A percentile compares a stretch with the other conserved stretches of the same genome.
Evolutionary conservation across 2,888 invertebrate genomes (phyloP).

Genomic region (Electrophaes corylata): DNA sequence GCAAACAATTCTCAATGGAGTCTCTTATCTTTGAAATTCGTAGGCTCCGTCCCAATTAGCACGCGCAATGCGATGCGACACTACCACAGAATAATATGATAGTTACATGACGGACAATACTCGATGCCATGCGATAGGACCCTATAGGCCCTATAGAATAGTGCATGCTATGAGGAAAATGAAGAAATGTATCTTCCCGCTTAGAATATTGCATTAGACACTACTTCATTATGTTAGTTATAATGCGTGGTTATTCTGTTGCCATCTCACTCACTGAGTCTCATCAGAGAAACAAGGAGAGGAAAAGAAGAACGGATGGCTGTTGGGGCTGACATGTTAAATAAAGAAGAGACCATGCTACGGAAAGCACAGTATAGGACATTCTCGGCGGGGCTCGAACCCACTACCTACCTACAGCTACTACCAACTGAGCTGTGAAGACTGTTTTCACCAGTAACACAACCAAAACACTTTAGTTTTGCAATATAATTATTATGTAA

Average conservation of each 20-base stretch:
- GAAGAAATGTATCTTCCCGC: conserved; percentile 16
- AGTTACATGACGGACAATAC: conserved; percentile 56
- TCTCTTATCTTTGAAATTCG: conserved; percentile 43
- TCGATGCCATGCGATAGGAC: conserved; percentile 37
- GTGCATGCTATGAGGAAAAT: background rate
- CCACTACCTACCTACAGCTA: too few relatives aligned
- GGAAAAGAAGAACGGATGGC: too few relatives aligned
- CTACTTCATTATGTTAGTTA: too few relatives aligned
- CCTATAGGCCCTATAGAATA: conserved; percentile 6
- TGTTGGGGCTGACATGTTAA: too few relatives aligned
- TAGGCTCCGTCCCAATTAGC: conserved; percentile 60
- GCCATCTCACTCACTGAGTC: too few relatives aligned
- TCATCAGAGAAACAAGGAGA: too few relatives aligned
- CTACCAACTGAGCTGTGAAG: too few relatives aligned
- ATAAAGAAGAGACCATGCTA: too few relatives aligned
- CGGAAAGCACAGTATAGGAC: too few relatives aligned
- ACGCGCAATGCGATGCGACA: conserved; percentile 52
- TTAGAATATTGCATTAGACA: conserved; percentile 19
- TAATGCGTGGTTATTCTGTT: too few relatives aligned
- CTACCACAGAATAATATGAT: conserved; percentile 9
- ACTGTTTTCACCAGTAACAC: too few relatives aligned
- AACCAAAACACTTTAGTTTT: background rate
- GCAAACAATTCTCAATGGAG: conserved; percentile 31
- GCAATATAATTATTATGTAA: conserved; percentile 2
- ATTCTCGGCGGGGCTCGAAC: too few relatives aligned